phyloP scores from a whole-genome alignment of 2,113 vertebrate species.

The Labrus mixtus region DNA sequence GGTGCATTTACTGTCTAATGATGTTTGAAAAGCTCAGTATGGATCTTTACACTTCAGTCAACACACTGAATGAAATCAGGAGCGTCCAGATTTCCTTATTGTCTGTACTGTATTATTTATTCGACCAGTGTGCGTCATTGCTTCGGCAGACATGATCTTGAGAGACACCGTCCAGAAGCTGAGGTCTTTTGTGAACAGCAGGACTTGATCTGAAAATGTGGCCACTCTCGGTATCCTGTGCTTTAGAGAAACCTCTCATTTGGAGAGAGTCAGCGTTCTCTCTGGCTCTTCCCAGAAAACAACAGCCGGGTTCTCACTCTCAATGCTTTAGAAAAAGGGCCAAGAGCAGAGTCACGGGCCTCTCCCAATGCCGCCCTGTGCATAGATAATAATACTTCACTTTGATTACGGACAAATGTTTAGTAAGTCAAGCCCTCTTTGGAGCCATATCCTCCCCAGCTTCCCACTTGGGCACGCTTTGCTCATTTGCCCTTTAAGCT shows the following conservation, averaged over 20 bases:
- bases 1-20: slow-evolving; percentile 13
- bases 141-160: slow-evolving; percentile 1
- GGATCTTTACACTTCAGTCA: slow-evolving; percentile 11
- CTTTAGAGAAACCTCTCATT: slow-evolving; percentile 76
- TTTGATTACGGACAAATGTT: slow-evolving; percentile 50
- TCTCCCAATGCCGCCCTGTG: slow-evolving; percentile 34
- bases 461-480: background rate
- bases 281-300: slow-evolving; percentile 44
- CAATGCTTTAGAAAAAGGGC: slow-evolving; percentile 30
- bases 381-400: slow-evolving; percentile 48
- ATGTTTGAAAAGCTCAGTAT: slow-evolving; percentile 29
- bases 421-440: slow-evolving; percentile 9
- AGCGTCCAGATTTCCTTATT: background rate
- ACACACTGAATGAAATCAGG: slow-evolving; percentile 7
- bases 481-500: background rate
- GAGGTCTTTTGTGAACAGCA: slow-evolving; percentile 37
- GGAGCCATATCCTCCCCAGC: slow-evolving; percentile 10
- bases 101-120: background rate
- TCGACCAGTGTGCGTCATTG: background rate
- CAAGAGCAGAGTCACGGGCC: slow-evolving; percentile 27
- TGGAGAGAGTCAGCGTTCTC: slow-evolving; percentile 57
- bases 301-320: slow-evolving; percentile 53
- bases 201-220: slow-evolving; percentile 45
- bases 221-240: slow-evolving; percentile 40
- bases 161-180: slow-evolving; percentile 31